Percentiles rank a stretch among this genome's conserved stretches.
phyloP scores from a whole-genome alignment of 2,797 vertebrate genomes.

The Gorsachius magnificus region DNA sequence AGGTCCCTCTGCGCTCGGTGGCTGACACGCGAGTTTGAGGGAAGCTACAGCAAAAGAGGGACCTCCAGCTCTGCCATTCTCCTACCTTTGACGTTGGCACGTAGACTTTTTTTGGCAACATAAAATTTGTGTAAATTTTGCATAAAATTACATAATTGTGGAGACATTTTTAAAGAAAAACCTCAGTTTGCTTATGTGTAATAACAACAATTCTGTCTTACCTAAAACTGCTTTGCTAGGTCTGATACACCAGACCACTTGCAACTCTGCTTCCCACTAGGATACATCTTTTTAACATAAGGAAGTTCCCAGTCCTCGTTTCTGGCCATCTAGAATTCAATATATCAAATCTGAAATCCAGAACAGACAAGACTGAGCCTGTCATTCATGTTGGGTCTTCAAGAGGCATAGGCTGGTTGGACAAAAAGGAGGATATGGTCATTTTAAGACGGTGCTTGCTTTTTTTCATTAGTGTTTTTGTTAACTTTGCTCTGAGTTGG shows the following conservation, averaged over 20 bases:
- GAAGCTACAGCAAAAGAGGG: not conserved
- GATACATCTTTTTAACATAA: not conserved
- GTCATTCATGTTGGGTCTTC: not conserved
- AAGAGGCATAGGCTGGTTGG: not conserved
- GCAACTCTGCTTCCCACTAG: not conserved
- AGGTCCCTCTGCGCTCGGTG: not conserved
- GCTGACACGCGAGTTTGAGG: accelerated
- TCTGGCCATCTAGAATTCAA: not conserved
- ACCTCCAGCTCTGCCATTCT: not conserved
- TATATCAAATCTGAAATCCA: not conserved
- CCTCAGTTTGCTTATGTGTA: not conserved
- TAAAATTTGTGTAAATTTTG: not conserved
- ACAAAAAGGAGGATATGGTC: not conserved
- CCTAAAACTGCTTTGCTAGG: not conserved
- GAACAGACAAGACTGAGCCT: not conserved
- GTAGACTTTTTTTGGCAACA: not conserved
- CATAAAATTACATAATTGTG: not conserved
- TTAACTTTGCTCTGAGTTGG: not conserved
- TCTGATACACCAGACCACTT: not conserved
- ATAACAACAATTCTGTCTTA: not conserved
- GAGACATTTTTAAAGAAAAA: not conserved
- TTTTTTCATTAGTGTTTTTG: not conserved
- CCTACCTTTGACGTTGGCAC: not conserved
- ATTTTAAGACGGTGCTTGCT: not conserved
- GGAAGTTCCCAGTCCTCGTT: not conserved